Evolutionary conservation across 2,113 vertebrate genomes (phyloP).

Genomic region (Tringa solitaria): DNA sequence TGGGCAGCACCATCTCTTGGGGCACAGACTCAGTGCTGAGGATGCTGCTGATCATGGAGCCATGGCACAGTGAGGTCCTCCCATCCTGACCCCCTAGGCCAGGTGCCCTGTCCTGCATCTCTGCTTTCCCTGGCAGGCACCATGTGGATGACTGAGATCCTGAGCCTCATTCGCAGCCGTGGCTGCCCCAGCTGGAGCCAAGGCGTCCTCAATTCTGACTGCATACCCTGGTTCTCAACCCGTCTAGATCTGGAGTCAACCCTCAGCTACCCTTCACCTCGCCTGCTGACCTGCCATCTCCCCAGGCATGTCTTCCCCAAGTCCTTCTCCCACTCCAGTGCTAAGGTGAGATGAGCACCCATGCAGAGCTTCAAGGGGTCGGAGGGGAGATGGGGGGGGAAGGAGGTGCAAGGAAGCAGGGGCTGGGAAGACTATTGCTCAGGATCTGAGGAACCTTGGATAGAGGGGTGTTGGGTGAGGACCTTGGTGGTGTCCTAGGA

Average conservation of each 20-base stretch:
- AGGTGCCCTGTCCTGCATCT: not conserved
- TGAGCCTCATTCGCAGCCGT: not conserved
- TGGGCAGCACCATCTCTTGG: not conserved
- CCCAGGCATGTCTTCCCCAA: slow-evolving; percentile 64
- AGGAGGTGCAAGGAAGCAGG: too few species aligned
- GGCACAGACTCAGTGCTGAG: not conserved
- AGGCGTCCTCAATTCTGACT: not conserved
- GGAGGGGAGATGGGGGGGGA: too few species aligned
- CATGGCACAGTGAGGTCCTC: too few species aligned
- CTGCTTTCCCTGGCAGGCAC: not conserved
- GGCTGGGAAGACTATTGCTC: not conserved
- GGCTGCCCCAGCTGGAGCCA: not conserved
- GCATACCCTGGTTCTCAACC: not conserved
- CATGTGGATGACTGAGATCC: not conserved
- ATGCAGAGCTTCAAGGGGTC: not conserved
- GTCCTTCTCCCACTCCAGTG: slow-evolving; percentile 63
- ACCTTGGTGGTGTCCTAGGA: not conserved
- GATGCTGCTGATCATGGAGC: not conserved
- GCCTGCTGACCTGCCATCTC: slow-evolving; percentile 71
- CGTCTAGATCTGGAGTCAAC: not conserved
- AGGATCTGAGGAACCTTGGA: not conserved
- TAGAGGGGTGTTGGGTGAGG: not conserved
- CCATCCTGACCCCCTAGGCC: too few species aligned
- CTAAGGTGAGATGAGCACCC: slow-evolving; percentile 57
- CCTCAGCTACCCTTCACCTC: slow-evolving; percentile 20